These are phyloP conservation scores for Saccostrea glomerata DNA, from an alignment of 1,140 invertebrate species.

Conservation along the genomic window DNA sequence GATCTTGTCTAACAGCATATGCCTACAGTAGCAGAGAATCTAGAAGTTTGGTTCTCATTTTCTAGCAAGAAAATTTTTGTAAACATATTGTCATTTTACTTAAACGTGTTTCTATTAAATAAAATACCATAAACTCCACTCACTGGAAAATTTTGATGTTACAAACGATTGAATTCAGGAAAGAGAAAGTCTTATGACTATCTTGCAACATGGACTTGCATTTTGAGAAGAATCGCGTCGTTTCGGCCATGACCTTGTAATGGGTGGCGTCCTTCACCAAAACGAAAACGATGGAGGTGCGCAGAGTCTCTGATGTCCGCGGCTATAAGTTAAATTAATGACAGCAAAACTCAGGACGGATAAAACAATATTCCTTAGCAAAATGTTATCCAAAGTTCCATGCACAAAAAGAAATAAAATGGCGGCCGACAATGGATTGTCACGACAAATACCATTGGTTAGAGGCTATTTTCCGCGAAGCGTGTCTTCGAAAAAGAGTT, in stretches of 20 bases:
- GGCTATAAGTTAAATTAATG: background rate
- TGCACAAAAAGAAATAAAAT: constrained; percentile 16
- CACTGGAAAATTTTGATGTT: background rate
- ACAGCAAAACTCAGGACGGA: background rate
- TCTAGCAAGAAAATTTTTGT: background rate
- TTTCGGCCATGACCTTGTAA: constrained; percentile 35
- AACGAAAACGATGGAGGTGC: constrained; percentile 18
- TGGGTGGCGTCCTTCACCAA: constrained; percentile 36
- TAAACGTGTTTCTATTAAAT: background rate
- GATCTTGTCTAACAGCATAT: background rate
- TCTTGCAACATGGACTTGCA: constrained; percentile 3
- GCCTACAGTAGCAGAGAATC: background rate
- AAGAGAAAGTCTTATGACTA: constrained; percentile 11
- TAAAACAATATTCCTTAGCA: background rate
- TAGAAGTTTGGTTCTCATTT: background rate
- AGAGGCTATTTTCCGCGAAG: constrained; percentile 32
- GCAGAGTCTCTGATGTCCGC: background rate
- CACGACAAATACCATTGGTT: constrained; percentile 26
- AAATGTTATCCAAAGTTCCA: background rate
- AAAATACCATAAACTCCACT: background rate
- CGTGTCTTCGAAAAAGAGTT: background rate
- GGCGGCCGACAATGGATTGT: constrained; percentile 34
- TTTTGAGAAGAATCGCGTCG: constrained; percentile 21
- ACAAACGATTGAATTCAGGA: background rate
- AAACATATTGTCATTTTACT: background rate